Base-by-base conservation (phyloP, 2,113 vertebrate genomes). In the Himantopus leucocephalus region DNA sequence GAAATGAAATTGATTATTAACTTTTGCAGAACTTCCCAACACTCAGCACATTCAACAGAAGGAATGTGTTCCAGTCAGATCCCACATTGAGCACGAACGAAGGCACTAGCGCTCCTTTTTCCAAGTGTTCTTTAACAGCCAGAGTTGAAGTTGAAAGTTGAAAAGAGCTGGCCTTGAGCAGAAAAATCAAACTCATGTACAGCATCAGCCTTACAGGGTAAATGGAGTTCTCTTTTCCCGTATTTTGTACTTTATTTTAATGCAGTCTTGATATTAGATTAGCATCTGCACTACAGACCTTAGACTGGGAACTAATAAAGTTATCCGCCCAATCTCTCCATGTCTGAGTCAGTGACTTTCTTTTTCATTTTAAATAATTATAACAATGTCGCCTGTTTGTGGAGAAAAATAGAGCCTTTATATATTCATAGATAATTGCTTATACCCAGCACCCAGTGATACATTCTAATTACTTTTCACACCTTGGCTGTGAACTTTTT, bases 351-450 rank as follows among this genome's bases (percentile, higher is more conserved):
- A 92, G 64, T 90, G 95, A 95, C 82, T 94, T 96, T 81, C 92
- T 95, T 96, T 96, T 97, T 97, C 73, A 97, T 97, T 96, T 97
- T 88, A 96, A 97, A 97, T 90, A 97, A 97, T 97, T 98, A 85
- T 35, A 97, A 95, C 62, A 92, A 94, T 63, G 66, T 75, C 12
- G 13, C 81, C 94, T 97, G 94, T 96, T 88, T 97, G 95, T 95
- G 72, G 94, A 86, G 90, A 83, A 96, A 96, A 97, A 94, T 35
- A 85, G 83, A 94, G 75, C 75, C 58, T 96, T 93, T 94, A 83
- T 91, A 89, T 96, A 95, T 95, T 97, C 91, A 96, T 6, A 97
- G 94, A 91, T 96, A 97, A 96, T 94, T 97, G 89, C 70, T 85
- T 63, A n/a, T 56, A 87, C 22, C 77, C 67, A 92, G 64, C 24